Base-by-base conservation (phyloP, 2,113 vertebrate species). In the Limnothrissa miodon region DNA sequence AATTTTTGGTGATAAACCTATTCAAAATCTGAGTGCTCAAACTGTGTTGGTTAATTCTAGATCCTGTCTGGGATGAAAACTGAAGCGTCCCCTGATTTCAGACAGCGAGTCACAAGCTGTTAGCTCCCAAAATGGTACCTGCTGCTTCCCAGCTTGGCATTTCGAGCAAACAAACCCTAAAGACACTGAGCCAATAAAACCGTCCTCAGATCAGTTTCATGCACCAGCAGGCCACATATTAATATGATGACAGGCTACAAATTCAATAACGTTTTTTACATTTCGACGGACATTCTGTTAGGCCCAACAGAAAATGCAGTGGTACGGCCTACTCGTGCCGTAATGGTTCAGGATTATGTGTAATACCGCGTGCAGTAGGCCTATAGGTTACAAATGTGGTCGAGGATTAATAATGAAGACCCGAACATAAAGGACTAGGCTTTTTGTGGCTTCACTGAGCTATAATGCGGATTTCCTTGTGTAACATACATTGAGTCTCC, bases 1-100 rank as follows among this genome's bases (percentile, higher is more conserved):
- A 86, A 85, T 87, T 89, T 92, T 91, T 93, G 93, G 92, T 92
- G 91, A 92, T 87, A 90, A 91, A 93, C 93, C 92, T 92, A 92
- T 92, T 93, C 86, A 92, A 91, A 90, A 91, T 88, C 45, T 84
- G 84, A 42, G 23, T 92, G 90, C 92, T 92, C 90, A 92, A 91
- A 93, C 91, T 91, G 90, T 91, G 90, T 88, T 48, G 48, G 81
- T 51, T 81, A 66, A 83, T 83, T 74, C 66, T 74, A 17, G 66
- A 74, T 74, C 33, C 10, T 17, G 66, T 10, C 33, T 74, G 66
- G 29, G 33, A 36, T 74, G 33, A 74, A 74, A 74, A 74, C 13
- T 74, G 66, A 74, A 74, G 66, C 66, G 33, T 74, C 29, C 66
- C 15, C 66, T 17, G 66, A 74, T 74, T 17, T 36, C 66, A 74